These are phyloP conservation scores for Boulengeromyrus knoepffleri DNA, from an alignment of 2,113 vertebrate species.

Conservation along the genomic window DNA sequence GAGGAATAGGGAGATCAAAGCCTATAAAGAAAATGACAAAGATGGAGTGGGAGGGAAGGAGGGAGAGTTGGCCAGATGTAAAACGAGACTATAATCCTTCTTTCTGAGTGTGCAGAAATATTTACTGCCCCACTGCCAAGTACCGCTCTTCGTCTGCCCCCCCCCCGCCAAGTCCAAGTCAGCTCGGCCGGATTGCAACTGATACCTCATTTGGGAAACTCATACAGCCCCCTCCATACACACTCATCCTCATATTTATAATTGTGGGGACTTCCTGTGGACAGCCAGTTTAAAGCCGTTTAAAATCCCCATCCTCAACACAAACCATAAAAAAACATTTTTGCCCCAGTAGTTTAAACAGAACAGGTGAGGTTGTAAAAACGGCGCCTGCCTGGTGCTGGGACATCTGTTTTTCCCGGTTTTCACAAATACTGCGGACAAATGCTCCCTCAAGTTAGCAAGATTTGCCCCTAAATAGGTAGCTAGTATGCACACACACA, in stretches of 20 bases:
- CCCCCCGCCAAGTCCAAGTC: slow-evolving; percentile 14
- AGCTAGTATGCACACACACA: neutral
- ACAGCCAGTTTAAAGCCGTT: neutral
- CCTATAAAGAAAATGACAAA: slow-evolving; percentile 23
- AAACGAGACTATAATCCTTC: slow-evolving; percentile 41
- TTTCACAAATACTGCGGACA: neutral
- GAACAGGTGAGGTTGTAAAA: neutral
- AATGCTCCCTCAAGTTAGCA: neutral
- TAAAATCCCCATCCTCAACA: neutral
- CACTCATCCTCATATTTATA: neutral
- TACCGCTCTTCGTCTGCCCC: slow-evolving; percentile 33
- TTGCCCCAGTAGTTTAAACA: neutral
- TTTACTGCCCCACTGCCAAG: slow-evolving; percentile 44
- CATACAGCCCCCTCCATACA: slow-evolving; percentile 9
- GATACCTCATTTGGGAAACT: slow-evolving; percentile 6
- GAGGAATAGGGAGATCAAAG: slow-evolving; percentile 23
- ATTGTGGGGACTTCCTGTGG: neutral
- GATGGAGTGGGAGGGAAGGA: slow-evolving; percentile 25
- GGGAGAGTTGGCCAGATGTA: slow-evolving; percentile 31
- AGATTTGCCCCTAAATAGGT: neutral
- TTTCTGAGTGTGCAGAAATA: slow-evolving; percentile 29
- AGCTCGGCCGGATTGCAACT: neutral
- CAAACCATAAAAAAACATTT: neutral
- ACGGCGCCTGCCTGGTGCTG: neutral
- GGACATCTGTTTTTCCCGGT: neutral